These are phyloP conservation scores for Tapirus terrestris DNA, from an alignment of 2,113 vertebrate species.

Conservation along the genomic window DNA sequence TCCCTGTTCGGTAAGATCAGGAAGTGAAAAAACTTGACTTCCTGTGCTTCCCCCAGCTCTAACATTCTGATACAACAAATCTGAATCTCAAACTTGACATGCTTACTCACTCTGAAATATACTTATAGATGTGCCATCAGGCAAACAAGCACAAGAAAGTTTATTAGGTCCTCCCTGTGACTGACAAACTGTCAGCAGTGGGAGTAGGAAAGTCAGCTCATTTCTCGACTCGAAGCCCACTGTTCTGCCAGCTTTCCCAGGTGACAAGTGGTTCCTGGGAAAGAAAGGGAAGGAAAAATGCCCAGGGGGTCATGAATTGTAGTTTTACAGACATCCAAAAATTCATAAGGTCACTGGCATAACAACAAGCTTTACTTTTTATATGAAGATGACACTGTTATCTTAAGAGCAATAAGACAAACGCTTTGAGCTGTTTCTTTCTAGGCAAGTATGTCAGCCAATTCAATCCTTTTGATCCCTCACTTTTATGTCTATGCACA, in stretches of 20 bases:
- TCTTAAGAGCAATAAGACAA: neutral
- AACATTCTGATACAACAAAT: neutral
- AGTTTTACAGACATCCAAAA: neutral
- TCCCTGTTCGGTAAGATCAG: neutral
- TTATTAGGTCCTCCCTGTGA: neutral
- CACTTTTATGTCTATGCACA: neutral
- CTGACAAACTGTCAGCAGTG: neutral
- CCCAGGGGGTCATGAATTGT: neutral
- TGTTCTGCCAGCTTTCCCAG: neutral
- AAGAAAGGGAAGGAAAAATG: neutral
- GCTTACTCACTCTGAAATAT: neutral
- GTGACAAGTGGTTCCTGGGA: neutral
- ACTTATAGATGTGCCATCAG: neutral
- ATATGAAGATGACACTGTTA: neutral
- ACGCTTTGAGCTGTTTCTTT: neutral
- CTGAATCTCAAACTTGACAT: neutral
- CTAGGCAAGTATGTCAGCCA: neutral
- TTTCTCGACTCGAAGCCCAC: neutral
- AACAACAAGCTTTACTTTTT: neutral
- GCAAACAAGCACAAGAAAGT: conserved; percentile 9
- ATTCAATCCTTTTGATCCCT: neutral
- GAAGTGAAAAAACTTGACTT: conserved; percentile 3
- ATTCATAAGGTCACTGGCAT: neutral
- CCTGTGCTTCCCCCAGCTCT: neutral
- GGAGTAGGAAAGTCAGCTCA: neutral